These are phyloP conservation scores for Pseudolycoriella hygida DNA, from an alignment of 2,888 invertebrate genomes.

Conservation along the genomic window DNA sequence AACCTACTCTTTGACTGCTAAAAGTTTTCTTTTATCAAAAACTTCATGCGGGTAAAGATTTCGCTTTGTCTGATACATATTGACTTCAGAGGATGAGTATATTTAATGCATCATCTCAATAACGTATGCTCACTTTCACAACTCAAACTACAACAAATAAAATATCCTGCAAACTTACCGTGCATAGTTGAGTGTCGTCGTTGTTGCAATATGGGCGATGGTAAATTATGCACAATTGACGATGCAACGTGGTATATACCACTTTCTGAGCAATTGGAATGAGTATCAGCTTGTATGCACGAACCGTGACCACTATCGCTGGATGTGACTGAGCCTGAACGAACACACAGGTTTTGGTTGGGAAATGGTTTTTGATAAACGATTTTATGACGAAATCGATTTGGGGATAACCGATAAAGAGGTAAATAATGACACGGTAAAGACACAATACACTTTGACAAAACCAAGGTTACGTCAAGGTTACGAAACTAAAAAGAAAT, in stretches of 20 bases:
- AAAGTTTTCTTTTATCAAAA: too few relatives aligned
- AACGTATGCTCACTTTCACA: too few relatives aligned
- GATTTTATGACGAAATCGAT: background rate
- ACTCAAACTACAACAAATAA: conserved; percentile 10
- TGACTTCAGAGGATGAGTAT: too few relatives aligned
- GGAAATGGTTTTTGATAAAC: conserved; percentile 1
- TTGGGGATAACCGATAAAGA: background rate
- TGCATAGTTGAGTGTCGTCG: conserved; percentile 35
- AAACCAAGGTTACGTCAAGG: too few relatives aligned
- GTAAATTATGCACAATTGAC: conserved; percentile 22
- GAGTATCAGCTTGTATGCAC: conserved; percentile 35
- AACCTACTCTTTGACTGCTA: too few relatives aligned
- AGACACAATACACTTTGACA: too few relatives aligned
- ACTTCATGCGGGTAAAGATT: too few relatives aligned
- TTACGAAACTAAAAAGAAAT: too few relatives aligned
- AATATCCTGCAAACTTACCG: conserved; percentile 22
- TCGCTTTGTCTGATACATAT: too few relatives aligned
- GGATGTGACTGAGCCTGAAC: conserved; percentile 68
- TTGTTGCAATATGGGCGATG: conserved; percentile 26
- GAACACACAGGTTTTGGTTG: conserved; percentile 9
- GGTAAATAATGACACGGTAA: too few relatives aligned
- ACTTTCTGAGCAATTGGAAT: conserved; percentile 15
- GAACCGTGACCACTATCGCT: conserved; percentile 83
- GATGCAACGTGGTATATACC: conserved; percentile 17
- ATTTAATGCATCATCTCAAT: too few relatives aligned